A percentile compares a stretch with the other conserved stretches of the same genome.
Conservation (phyloP, 2,797 vertebrate species). For the Naso thynnoides region DNA sequence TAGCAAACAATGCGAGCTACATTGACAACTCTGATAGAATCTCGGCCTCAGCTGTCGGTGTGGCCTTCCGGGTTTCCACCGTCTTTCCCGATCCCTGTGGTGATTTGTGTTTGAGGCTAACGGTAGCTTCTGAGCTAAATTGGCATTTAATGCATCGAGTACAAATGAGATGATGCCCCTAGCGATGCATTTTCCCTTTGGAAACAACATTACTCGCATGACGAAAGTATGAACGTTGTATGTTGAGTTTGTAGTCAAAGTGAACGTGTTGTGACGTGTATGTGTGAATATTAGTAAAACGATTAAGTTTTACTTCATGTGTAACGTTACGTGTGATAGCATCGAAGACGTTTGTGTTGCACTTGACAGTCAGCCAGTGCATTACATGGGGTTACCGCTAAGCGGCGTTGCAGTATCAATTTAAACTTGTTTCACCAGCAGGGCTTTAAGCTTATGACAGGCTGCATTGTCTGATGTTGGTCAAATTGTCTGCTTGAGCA, state of each 20-base stretch:
- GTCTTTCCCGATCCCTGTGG: conserved; percentile 5
- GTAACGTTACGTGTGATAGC: conserved; percentile 9
- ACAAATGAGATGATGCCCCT: neutral
- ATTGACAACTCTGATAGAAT: conserved; percentile 19
- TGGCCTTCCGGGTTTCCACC: conserved; percentile 68
- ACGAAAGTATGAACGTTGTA: neutral
- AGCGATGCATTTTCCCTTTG: neutral
- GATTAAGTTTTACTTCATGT: neutral
- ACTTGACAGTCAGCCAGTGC: conserved; percentile 58
- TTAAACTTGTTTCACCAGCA: neutral
- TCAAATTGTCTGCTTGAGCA: neutral
- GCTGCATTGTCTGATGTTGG: neutral
- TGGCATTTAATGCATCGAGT: conserved; percentile 22
- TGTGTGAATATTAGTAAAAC: neutral
- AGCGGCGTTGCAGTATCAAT: conserved; percentile 55
- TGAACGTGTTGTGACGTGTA: neutral
- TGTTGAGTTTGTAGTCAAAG: neutral
- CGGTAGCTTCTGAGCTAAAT: conserved; percentile 22
- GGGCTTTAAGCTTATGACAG: neutral
- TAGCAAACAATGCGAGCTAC: conserved; percentile 61
- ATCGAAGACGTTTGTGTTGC: conserved; percentile 32
- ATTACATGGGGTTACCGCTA: conserved; percentile 48
- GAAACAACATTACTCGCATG: neutral
- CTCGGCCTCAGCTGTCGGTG: conserved; percentile 38
- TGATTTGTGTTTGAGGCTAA: conserved; percentile 28